A percentile compares a stretch with the other conserved stretches of the same genome.
These are phyloP conservation scores for Tetheella fluctuosa DNA, from an alignment of 2,888 invertebrate species.

Conservation along the genomic window DNA sequence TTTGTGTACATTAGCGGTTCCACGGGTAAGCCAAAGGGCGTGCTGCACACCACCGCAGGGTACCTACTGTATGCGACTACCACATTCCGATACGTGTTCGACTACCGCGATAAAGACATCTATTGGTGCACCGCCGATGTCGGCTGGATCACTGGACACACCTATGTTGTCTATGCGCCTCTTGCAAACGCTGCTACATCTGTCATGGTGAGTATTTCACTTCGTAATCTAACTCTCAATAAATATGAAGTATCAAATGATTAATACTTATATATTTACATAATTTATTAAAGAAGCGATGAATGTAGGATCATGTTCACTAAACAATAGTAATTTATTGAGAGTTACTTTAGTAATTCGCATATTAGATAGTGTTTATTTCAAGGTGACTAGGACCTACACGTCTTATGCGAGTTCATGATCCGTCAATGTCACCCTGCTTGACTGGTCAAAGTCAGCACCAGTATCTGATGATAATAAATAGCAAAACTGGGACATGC, in stretches of 20 bases:
- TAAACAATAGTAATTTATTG: no score
- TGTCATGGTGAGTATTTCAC: constrained; percentile 89
- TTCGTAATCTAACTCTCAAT: no score
- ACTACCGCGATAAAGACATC: constrained; percentile 92
- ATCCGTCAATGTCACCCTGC: background rate
- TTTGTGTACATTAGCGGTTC: constrained; percentile 87
- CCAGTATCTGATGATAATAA: background rate
- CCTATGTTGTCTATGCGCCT: constrained; percentile 97
- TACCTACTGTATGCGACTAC: constrained; percentile 97
- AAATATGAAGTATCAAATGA: no score
- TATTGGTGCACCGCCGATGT: constrained; percentile 98
- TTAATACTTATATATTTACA: no score
- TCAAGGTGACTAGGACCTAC: background rate
- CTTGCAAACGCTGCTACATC: constrained; percentile 97
- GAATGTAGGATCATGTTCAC: no score
- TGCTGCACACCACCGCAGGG: constrained; percentile 97
- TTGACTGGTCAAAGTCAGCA: background rate
- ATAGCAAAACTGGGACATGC: background rate
- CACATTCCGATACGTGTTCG: constrained; percentile 98
- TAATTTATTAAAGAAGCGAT: no score
- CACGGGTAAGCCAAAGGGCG: constrained; percentile 99
- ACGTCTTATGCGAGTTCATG: background rate
- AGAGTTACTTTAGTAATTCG: background rate
- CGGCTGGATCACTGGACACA: constrained; percentile 98
- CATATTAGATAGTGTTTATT: background rate